Conservation (phyloP, 2,888 invertebrate genomes). For the Cheilosia soror region DNA sequence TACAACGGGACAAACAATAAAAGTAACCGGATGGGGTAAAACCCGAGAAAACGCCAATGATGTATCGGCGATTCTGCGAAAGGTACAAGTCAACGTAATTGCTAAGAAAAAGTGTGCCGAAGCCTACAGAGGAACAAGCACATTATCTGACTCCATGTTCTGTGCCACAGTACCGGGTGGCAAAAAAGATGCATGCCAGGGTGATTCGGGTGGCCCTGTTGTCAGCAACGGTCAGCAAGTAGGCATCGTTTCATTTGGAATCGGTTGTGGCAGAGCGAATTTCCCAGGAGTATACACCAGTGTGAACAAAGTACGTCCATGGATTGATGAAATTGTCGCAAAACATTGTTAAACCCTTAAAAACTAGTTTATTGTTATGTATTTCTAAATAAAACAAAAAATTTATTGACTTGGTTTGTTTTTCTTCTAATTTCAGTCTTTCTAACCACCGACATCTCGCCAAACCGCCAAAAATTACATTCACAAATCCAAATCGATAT, state of each 20-base stretch:
- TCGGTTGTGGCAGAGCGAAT: constrained; percentile 84
- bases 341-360: constrained; percentile 26
- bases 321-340: constrained; percentile 38
- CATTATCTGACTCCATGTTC: constrained; percentile 79
- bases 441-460: constrained; percentile 84
- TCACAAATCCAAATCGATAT: constrained; percentile 83
- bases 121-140: constrained; percentile 73
- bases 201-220: constrained; percentile 82
- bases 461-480: constrained; percentile 85
- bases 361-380: background rate
- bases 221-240: constrained; percentile 79
- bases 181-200: constrained; percentile 80
- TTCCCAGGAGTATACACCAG: constrained; percentile 92
- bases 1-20: constrained; percentile 76
- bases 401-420: background rate
- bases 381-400: constrained; percentile 1
- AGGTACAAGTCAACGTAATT: constrained; percentile 78
- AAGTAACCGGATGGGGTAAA: constrained; percentile 81
- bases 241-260: constrained; percentile 89
- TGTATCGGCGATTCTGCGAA: constrained; percentile 78
- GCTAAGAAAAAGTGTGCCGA: constrained; percentile 76
- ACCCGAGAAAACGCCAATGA: constrained; percentile 74
- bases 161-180: constrained; percentile 79
- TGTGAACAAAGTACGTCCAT: constrained; percentile 82
- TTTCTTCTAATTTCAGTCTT: constrained; percentile 83